Evolutionary conservation across 1,140 invertebrate genomes (phyloP).

Genomic region (Atopsyche davidsoni): DNA sequence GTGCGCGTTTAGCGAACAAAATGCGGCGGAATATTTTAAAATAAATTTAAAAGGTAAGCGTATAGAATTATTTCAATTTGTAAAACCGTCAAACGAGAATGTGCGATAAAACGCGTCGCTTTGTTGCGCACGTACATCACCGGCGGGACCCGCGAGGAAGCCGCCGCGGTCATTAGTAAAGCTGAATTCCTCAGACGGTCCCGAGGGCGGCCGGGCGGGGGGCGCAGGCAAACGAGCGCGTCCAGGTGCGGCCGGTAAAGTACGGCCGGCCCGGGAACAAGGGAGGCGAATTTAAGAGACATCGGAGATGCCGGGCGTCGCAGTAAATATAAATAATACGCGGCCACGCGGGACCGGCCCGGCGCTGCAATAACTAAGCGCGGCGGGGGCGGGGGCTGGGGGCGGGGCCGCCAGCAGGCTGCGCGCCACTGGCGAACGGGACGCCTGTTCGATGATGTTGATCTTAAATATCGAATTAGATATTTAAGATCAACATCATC

Average conservation of each 20-base stretch:
- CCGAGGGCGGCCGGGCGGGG: background rate
- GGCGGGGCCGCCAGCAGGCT: background rate
- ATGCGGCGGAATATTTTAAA: too few relatives aligned
- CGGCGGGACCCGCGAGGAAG: too few relatives aligned
- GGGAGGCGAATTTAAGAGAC: constrained; percentile 24
- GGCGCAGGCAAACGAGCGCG: background rate
- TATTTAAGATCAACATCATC: too few relatives aligned
- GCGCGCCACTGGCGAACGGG: background rate
- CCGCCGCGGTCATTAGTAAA: constrained; percentile 19
- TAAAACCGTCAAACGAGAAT: too few relatives aligned
- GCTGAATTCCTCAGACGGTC: constrained; percentile 5
- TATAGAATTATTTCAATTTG: too few relatives aligned
- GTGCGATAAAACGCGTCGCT: too few relatives aligned
- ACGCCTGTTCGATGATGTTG: background rate
- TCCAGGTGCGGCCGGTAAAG: constrained; percentile 15
- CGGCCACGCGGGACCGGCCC: constrained; percentile 17
- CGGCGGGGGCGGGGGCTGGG: too few relatives aligned
- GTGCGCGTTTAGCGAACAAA: too few relatives aligned
- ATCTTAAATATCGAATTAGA: too few relatives aligned
- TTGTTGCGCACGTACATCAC: too few relatives aligned
- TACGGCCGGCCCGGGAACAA: constrained; percentile 1
- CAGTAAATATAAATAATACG: constrained; percentile 31
- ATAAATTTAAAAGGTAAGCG: too few relatives aligned
- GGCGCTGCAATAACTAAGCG: too few relatives aligned
- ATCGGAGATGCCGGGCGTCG: constrained; percentile 20